Evolutionary conservation across 2,888 invertebrate genomes (phyloP).

Genomic region (Sminthurides aquaticus): DNA sequence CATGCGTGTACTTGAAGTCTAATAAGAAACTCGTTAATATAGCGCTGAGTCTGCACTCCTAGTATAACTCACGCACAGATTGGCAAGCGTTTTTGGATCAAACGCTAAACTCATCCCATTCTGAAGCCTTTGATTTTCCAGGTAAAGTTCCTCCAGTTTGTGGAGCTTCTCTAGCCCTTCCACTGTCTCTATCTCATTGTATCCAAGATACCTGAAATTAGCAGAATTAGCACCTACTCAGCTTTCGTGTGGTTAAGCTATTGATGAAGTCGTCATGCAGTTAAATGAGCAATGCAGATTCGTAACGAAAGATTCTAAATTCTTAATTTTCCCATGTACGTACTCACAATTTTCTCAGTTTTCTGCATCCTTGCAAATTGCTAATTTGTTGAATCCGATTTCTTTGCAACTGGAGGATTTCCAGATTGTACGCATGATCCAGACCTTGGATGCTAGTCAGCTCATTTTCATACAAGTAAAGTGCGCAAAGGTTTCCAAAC

Average conservation of each 20-base stretch:
- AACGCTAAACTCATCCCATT: slow-evolving; percentile 58
- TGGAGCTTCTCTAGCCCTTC: slow-evolving; percentile 59
- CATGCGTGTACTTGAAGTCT: too few relatives aligned
- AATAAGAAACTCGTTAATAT: too few relatives aligned
- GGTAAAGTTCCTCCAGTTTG: slow-evolving; percentile 59
- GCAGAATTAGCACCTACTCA: neutral
- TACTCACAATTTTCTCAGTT: slow-evolving; percentile 66
- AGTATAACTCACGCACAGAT: slow-evolving; percentile 56
- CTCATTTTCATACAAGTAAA: slow-evolving; percentile 63
- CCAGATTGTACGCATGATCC: slow-evolving; percentile 56
- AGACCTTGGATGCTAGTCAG: slow-evolving; percentile 68
- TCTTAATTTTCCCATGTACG: too few relatives aligned
- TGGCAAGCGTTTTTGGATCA: slow-evolving; percentile 57
- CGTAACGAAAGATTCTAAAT: too few relatives aligned
- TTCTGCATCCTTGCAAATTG: slow-evolving; percentile 53
- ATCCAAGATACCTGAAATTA: slow-evolving; percentile 50
- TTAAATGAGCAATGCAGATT: too few relatives aligned
- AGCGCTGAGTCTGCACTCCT: too few relatives aligned
- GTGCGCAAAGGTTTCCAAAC: slow-evolving; percentile 53
- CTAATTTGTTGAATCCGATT: slow-evolving; percentile 54
- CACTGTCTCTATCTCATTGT: slow-evolving; percentile 61
- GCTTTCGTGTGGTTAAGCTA: too few relatives aligned
- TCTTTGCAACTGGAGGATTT: slow-evolving; percentile 54
- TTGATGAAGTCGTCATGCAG: too few relatives aligned
- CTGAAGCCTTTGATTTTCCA: slow-evolving; percentile 59